These are phyloP conservation scores for Lepilemur septentrionalis DNA, from an alignment of 2,797 vertebrate species.

Conservation along the genomic window DNA sequence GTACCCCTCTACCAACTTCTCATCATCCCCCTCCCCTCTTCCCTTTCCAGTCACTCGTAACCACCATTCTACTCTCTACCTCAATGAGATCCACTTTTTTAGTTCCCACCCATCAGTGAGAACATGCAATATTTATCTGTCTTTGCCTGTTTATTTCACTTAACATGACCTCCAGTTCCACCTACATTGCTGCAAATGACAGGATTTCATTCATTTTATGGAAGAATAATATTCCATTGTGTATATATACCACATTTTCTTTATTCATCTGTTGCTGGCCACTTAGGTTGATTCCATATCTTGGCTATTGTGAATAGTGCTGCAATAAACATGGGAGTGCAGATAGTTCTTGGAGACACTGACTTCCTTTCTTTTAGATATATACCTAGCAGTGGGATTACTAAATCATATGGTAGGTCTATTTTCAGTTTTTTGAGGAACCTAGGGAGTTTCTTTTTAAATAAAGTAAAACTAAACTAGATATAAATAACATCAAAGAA, in stretches of 20 bases:
- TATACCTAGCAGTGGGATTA: neutral
- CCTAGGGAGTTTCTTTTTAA: neutral
- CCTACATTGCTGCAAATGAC: neutral
- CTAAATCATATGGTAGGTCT: neutral
- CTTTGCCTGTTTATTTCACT: neutral
- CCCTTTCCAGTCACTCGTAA: neutral
- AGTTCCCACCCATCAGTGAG: neutral
- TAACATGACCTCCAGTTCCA: neutral
- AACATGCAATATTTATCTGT: neutral
- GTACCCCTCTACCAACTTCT: neutral
- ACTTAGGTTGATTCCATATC: neutral
- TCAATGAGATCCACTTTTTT: neutral
- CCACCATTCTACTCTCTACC: neutral
- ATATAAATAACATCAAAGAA: neutral
- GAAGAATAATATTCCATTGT: neutral
- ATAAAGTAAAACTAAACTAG: conserved; percentile 2
- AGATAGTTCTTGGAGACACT: neutral
- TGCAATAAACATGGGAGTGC: neutral
- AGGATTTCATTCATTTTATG: neutral
- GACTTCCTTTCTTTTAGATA: neutral
- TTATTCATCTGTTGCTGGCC: neutral
- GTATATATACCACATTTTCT: neutral
- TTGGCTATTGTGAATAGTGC: neutral
- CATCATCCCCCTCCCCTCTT: neutral
- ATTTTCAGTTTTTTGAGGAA: neutral